Evolutionary conservation across 92 coral and sea anemone species (phyloP), one percentile per base, ranked within the genome.

Genomic region (Heliopora coerulea): DNA sequence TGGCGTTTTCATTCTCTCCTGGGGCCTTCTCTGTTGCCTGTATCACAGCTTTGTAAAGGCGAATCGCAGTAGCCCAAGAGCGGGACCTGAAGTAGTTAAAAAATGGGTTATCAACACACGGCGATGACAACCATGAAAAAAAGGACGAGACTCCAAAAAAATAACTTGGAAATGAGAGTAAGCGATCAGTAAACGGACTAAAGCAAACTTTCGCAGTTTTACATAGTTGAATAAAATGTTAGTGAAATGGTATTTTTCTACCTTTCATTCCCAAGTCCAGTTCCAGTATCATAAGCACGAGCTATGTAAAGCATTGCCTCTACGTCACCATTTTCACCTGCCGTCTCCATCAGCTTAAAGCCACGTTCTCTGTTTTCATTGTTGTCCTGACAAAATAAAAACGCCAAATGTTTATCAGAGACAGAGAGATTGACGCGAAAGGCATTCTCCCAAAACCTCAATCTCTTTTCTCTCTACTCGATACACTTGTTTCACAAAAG

Each of bases 281-380:
- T 19, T 6, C 91, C 98, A 80, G 91, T 78, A 74, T 90, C 98
- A 74, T 85, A 88, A 0, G 98, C 93, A 75, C 88, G 91, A 4
- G 98, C 98, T 89, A 93, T 83, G 83, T 87, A 93, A 60, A 93
- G 76, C 98, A 93, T 90, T 1, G 98, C 98, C 56, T 83, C 82
- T 21, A 89, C 84, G 57, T 87, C 98, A 27, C 96, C 98, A 23
- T 84, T 68, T 17, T 75, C 80, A 15, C 96, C 89, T 28, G 96
- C 96, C 19, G 72, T 65, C 40, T 89, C 60, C 95, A 90, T 93
- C 81, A 79, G 85, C 62, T 86, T 85, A 29, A 93, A 91, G 2
- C 98, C 98, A 66, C 89, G 78, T 62, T 87, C 85, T 17, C 72
- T 65, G 67, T 81, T 87, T 27, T 79, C 89, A 41, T 86, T 93